Evolutionary conservation across 2,113 vertebrate species (phyloP), one percentile per base, ranked within the genome.

Genomic region (Symphodus melops): DNA sequence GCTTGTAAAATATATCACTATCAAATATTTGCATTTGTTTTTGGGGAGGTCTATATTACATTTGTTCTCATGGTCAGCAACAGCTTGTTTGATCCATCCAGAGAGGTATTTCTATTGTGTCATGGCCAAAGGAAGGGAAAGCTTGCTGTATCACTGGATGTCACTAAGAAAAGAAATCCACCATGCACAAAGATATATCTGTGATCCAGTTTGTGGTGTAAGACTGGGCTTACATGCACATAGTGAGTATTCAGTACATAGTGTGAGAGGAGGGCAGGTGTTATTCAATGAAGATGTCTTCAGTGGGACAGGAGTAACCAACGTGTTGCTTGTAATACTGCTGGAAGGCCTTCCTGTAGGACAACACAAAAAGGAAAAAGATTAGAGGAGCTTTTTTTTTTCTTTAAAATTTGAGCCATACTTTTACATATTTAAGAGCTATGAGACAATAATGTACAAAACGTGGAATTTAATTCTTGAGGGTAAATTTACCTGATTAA

Each of bases 241-340:
- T 21, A 51, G 70, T 72, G 70, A 86, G 42, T 67, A 68, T 79
- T 76, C 80, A 72, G 65, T 54, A 75, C 81, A 53, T 68, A 39
- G 44, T 44, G 68, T 69, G 28, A 67, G 56, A 3, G 52, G 48
- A 52, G 58, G 16, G 72, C 79, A 68, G 75, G 51, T 64, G 76
- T 86, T 96, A 99, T 91, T 99, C 98, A 91, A 99, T 94, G 92
- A 99, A 99, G 94, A 99, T 99, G 88, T 99, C 98, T 85, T 99
- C 98, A 7, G 98, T 99, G 83, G 97, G 98, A 93, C 97, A 99
- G 0, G 97, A 97, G 88, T 97, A 99, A 79, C 98, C 95, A 86
- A 99, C 94, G 68, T 97, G 95, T 89, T 99, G 96, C 93, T 97
- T 98, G 94, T 97, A 99, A 94, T 97, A 98, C 77, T 98, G 96